Conservation (phyloP, 1,140 invertebrate genomes). For the Medauroidea extradentata region DNA sequence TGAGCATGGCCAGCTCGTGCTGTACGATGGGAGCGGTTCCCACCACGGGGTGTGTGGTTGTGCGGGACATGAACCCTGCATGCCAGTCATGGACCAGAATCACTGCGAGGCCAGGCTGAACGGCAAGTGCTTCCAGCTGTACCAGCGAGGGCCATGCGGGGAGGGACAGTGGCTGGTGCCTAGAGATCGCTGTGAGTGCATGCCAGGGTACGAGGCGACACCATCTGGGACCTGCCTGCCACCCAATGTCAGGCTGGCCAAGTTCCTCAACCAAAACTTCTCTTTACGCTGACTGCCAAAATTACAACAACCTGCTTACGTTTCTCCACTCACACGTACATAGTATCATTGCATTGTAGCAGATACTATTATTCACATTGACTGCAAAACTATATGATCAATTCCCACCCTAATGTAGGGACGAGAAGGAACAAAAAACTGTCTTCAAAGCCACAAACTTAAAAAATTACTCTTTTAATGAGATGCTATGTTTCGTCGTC, state of each 20-base stretch:
- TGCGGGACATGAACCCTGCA: not conserved
- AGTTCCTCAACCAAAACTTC: conserved; percentile 41
- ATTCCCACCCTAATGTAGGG: too few species aligned
- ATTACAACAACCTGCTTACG: too few species aligned
- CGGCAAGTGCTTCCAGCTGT: conserved; percentile 63
- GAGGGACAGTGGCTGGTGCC: conserved; percentile 67
- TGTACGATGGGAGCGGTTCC: conserved; percentile 77
- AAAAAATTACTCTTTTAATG: too few species aligned
- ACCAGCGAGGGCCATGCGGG: conserved; percentile 67
- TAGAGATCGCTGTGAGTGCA: conserved; percentile 62
- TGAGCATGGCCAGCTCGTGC: conserved; percentile 59
- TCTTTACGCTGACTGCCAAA: too few species aligned
- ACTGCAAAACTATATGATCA: too few species aligned
- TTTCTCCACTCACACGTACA: too few species aligned
- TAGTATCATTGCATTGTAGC: too few species aligned
- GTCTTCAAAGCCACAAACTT: too few species aligned
- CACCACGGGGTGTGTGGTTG: conserved; percentile 67
- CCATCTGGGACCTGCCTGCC: conserved; percentile 49
- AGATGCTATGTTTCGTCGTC: too few species aligned
- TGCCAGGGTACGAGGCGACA: conserved; percentile 55
- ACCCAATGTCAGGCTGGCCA: conserved; percentile 45
- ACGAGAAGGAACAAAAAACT: too few species aligned
- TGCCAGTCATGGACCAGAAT: conserved; percentile 18
- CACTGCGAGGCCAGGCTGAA: conserved; percentile 47
- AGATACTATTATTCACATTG: too few species aligned